phyloP scores from a whole-genome alignment of 2,888 invertebrate species.

The Amitus sp. region DNA sequence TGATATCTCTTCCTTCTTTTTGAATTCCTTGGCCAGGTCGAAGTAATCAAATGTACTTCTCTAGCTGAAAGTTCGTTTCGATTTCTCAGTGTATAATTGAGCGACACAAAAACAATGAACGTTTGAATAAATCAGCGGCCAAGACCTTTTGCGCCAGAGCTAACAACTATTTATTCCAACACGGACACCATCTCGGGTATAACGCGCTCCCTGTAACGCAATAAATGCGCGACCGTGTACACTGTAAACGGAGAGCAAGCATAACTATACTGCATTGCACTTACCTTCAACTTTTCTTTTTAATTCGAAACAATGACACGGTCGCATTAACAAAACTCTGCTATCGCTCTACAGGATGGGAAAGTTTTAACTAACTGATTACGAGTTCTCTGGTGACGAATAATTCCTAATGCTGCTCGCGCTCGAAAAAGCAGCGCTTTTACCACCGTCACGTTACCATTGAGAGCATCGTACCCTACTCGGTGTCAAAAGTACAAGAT shows the following conservation, averaged over 20 bases:
- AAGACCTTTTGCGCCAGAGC: conserved; percentile 56
- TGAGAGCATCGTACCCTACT: too few relatives aligned
- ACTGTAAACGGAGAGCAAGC: conserved; percentile 36
- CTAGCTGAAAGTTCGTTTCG: conserved; percentile 15
- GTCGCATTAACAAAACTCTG: conserved; percentile 34
- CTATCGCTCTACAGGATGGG: not conserved
- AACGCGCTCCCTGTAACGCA: conserved; percentile 36
- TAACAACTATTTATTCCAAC: conserved; percentile 53
- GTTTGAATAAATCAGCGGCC: conserved; percentile 42
- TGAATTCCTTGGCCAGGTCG: too few relatives aligned
- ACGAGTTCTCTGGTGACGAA: conserved; percentile 2
- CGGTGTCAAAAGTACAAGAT: too few relatives aligned
- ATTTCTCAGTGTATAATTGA: conserved; percentile 37
- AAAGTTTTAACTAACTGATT: conserved; percentile 3
- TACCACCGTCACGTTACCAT: too few relatives aligned
- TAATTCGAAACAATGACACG: conserved; percentile 52
- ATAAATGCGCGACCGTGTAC: conserved; percentile 49
- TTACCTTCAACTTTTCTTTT: conserved; percentile 54
- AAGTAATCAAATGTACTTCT: too few relatives aligned
- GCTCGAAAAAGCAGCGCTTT: too few relatives aligned
- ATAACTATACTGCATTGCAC: conserved; percentile 40
- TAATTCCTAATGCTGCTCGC: too few relatives aligned
- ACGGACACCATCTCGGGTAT: conserved; percentile 22
- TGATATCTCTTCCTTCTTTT: too few relatives aligned
- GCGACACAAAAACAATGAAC: conserved; percentile 52